Evolutionary conservation across 2,888 invertebrate genomes (phyloP).

Genomic region (Polyommatus iphigenia): DNA sequence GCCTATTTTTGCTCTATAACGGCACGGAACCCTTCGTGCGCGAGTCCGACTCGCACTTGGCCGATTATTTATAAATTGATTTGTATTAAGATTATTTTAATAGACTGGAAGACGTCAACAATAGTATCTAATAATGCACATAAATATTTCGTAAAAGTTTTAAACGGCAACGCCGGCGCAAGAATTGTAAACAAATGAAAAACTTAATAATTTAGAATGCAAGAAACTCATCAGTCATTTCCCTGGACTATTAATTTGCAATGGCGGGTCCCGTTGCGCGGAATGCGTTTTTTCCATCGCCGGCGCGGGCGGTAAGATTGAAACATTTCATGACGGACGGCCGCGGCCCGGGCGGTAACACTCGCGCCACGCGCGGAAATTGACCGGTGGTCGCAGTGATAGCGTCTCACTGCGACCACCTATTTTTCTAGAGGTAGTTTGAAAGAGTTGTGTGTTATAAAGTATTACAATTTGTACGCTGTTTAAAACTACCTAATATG

Average conservation of each 20-base stretch:
- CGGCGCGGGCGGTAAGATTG: conserved; percentile 6
- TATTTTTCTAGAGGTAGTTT: no score
- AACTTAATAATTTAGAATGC: background rate
- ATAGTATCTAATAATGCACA: background rate
- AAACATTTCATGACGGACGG: conserved; percentile 10
- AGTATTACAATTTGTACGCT: no score
- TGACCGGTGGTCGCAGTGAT: background rate
- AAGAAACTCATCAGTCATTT: conserved; percentile 12
- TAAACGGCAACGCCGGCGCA: background rate
- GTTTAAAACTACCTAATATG: no score
- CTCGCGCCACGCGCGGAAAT: background rate
- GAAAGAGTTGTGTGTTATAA: no score
- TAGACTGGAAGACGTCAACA: background rate
- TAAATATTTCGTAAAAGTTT: background rate
- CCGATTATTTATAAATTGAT: no score
- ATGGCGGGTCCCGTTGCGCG: background rate
- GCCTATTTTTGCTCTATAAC: no score
- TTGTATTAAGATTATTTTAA: background rate
- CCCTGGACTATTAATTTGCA: conserved; percentile 13
- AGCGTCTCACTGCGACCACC: no score
- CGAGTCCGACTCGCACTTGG: no score
- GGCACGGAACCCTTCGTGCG: no score
- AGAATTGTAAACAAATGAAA: background rate
- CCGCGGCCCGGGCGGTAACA: background rate
- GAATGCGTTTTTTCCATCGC: background rate